These are phyloP conservation scores for Stigmatopora nigra DNA, from an alignment of 2,113 vertebrate genomes.

Conservation along the genomic window DNA sequence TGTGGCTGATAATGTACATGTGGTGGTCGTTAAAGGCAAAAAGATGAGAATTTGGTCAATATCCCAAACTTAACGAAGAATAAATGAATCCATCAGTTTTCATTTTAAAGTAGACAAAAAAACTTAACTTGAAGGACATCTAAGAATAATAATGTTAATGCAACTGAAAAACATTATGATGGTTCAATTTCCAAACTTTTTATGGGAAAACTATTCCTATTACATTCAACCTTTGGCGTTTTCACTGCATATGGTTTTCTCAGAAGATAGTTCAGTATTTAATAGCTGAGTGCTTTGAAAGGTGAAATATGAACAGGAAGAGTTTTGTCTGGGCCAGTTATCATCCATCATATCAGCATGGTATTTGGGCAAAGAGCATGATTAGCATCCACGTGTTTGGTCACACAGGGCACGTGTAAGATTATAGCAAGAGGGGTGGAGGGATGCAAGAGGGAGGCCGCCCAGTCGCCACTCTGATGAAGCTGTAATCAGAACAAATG, in stretches of 20 bases:
- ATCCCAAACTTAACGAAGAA: no score
- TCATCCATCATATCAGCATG: conserved; percentile 21
- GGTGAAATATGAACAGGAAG: neutral
- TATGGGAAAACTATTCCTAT: neutral
- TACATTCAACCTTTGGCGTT: neutral
- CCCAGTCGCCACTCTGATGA: conserved; percentile 11
- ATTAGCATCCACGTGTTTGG: conserved; percentile 12
- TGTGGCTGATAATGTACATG: no score
- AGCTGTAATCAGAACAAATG: conserved; percentile 57
- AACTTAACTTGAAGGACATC: no score
- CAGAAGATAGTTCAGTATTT: neutral
- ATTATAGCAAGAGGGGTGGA: conserved; percentile 13
- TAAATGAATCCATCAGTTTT: no score
- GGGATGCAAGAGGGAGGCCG: conserved; percentile 6
- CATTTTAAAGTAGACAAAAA: no score
- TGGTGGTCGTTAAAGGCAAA: no score
- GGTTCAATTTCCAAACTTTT: neutral
- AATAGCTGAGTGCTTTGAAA: neutral
- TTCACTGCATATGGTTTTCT: neutral
- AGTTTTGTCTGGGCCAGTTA: neutral
- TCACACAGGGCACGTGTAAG: conserved; percentile 12
- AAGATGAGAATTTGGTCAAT: no score
- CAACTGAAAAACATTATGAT: neutral
- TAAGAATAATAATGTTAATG: no score
- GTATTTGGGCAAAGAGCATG: conserved; percentile 11